phyloP scores from a whole-genome alignment of 2,888 invertebrate species.

The Apocheima hispidaria region DNA sequence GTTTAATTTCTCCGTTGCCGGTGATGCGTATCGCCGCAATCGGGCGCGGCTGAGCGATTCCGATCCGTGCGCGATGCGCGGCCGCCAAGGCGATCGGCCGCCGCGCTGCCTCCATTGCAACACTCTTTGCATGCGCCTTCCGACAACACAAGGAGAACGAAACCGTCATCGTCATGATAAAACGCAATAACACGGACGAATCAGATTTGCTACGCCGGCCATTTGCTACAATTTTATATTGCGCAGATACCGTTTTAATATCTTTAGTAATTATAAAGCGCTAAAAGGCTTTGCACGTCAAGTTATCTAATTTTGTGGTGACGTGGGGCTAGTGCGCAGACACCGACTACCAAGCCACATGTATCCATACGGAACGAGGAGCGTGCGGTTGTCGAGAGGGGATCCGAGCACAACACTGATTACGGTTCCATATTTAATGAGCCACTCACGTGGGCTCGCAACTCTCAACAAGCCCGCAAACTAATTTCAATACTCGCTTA shows the following conservation, averaged over 20 bases:
- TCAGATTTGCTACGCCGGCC: slow-evolving; percentile 49
- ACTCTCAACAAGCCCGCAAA: slow-evolving; percentile 67
- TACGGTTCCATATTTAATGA: slow-evolving; percentile 83
- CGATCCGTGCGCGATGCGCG: slow-evolving; percentile 81
- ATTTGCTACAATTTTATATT: slow-evolving; percentile 46
- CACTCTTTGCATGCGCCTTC: slow-evolving; percentile 67
- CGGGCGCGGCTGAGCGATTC: slow-evolving; percentile 80
- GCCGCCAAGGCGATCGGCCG: slow-evolving; percentile 57
- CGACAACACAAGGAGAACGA: slow-evolving; percentile 63
- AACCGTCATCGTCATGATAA: slow-evolving; percentile 59
- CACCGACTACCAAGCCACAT: slow-evolving; percentile 45
- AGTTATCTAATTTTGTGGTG: slow-evolving; percentile 29
- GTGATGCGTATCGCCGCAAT: slow-evolving; percentile 81
- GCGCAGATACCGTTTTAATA: slow-evolving; percentile 38
- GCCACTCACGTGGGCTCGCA: slow-evolving; percentile 72
- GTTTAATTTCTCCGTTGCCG: slow-evolving; percentile 81
- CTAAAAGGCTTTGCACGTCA: slow-evolving; percentile 24
- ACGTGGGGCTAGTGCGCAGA: slow-evolving; percentile 20
- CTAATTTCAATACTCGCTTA: slow-evolving; percentile 78
- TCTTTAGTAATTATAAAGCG: slow-evolving; percentile 27
- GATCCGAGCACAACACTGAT: slow-evolving; percentile 77
- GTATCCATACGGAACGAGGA: slow-evolving; percentile 61
- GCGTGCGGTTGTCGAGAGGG: slow-evolving; percentile 62
- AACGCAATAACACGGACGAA: slow-evolving; percentile 47
- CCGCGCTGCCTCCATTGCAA: slow-evolving; percentile 64